These are phyloP conservation scores for Lasioglossum pauxillum DNA, from an alignment of 2,888 invertebrate genomes.

Conservation along the genomic window DNA sequence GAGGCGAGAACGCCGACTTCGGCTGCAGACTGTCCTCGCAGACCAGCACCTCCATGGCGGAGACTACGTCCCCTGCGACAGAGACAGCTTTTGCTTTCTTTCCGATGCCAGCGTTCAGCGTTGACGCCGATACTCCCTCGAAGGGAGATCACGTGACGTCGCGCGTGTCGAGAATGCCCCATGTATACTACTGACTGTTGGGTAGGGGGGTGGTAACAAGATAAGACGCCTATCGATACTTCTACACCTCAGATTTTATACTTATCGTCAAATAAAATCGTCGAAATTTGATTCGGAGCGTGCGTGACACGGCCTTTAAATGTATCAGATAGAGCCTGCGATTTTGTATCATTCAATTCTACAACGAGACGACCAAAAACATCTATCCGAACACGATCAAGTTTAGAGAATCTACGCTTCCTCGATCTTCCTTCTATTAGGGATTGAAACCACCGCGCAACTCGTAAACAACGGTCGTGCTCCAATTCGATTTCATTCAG, in stretches of 20 bases:
- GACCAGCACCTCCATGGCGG: conserved; percentile 96
- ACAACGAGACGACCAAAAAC: too few species aligned
- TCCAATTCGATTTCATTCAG: conserved; percentile 4
- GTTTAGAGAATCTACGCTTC: background rate
- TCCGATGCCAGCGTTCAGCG: background rate
- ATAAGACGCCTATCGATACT: too few species aligned
- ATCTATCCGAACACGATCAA: too few species aligned
- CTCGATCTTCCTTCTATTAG: background rate
- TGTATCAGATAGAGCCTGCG: too few species aligned
- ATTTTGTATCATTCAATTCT: too few species aligned
- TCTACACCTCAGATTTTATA: too few species aligned
- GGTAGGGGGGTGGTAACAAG: too few species aligned
- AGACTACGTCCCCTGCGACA: conserved; percentile 91
- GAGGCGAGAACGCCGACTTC: conserved; percentile 92
- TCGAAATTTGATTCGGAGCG: too few species aligned
- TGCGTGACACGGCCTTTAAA: too few species aligned
- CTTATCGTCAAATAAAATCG: too few species aligned
- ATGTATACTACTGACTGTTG: too few species aligned
- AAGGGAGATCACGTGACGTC: background rate
- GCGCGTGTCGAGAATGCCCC: background rate
- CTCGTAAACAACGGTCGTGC: background rate
- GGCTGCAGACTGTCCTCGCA: conserved; percentile 88
- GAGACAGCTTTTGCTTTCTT: conserved; percentile 43
- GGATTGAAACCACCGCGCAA: background rate
- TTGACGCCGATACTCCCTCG: background rate